phyloP scores from a whole-genome alignment of 2,113 vertebrate genomes.

The Dascyllus trimaculatus region DNA sequence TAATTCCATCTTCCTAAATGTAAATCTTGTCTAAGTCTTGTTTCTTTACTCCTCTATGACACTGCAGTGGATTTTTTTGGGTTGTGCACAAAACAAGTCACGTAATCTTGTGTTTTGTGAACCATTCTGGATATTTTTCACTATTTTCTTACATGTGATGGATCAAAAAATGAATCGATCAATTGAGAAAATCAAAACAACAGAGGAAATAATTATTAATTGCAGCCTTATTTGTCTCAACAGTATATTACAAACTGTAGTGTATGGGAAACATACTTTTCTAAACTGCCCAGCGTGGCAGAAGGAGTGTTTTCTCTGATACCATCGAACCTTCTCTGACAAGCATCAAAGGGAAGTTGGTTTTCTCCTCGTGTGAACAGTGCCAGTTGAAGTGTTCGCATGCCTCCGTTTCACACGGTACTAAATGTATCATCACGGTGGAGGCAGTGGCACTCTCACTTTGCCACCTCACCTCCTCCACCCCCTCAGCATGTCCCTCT shows the following conservation, averaged over 20 bases:
- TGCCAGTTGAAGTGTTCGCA: constrained; percentile 61
- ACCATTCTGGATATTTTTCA: no score
- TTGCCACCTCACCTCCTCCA: constrained; percentile 22
- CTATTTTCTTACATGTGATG: no score
- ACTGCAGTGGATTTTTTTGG: no score
- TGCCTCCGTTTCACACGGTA: constrained; percentile 59
- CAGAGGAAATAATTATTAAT: no score
- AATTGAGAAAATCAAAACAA: no score
- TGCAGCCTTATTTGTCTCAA: no score
- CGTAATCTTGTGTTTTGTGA: no score
- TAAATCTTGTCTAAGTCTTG: no score
- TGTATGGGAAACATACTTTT: not conserved
- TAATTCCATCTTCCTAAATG: no score
- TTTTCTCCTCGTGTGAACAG: constrained; percentile 44
- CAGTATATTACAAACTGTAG: not conserved
- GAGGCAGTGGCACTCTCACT: constrained; percentile 51
- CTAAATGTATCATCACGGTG: constrained; percentile 70
- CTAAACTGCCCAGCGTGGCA: not conserved
- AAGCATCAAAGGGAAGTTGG: constrained; percentile 54
- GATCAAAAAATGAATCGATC: no score
- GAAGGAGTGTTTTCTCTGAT: not conserved
- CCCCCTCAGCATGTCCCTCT: constrained; percentile 22
- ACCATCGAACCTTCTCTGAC: constrained; percentile 29
- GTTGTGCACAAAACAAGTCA: no score
- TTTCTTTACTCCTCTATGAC: no score